Conservation (phyloP, 2,797 vertebrate species). For the Clamator glandarius region DNA sequence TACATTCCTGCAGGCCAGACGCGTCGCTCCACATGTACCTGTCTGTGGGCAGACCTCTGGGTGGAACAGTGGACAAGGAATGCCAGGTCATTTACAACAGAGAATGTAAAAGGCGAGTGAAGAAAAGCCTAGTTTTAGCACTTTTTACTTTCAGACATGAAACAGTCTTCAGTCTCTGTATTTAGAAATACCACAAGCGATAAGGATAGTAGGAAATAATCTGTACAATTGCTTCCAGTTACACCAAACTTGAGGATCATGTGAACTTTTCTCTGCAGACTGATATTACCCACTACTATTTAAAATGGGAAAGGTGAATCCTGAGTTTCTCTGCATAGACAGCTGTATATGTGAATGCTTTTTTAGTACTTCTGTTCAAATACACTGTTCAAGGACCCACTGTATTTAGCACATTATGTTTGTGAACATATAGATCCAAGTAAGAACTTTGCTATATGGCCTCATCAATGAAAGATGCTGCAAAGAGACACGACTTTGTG, state of each 20-base stretch:
- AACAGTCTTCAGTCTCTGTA: background rate
- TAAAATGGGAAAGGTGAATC: background rate
- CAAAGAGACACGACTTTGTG: background rate
- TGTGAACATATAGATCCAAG: background rate
- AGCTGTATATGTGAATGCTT: background rate
- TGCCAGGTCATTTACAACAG: background rate
- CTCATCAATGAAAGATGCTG: background rate
- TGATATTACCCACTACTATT: background rate
- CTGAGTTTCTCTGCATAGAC: background rate
- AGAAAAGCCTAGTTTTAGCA: background rate
- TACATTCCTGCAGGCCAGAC: conserved; percentile 92
- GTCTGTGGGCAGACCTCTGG: conserved; percentile 94
- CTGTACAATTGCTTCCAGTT: background rate
- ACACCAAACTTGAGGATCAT: background rate
- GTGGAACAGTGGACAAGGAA: background rate
- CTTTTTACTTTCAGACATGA: background rate
- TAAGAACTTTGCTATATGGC: background rate
- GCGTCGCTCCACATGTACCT: conserved; percentile 98
- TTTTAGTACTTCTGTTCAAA: background rate
- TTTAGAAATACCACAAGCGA: background rate
- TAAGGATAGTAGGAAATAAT: background rate
- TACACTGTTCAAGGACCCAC: background rate
- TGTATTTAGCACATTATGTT: background rate
- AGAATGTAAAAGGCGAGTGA: background rate
- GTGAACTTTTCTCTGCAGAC: background rate